Conservation (phyloP, 2,797 vertebrate genomes). For the Distichodus sexfasciatus region DNA sequence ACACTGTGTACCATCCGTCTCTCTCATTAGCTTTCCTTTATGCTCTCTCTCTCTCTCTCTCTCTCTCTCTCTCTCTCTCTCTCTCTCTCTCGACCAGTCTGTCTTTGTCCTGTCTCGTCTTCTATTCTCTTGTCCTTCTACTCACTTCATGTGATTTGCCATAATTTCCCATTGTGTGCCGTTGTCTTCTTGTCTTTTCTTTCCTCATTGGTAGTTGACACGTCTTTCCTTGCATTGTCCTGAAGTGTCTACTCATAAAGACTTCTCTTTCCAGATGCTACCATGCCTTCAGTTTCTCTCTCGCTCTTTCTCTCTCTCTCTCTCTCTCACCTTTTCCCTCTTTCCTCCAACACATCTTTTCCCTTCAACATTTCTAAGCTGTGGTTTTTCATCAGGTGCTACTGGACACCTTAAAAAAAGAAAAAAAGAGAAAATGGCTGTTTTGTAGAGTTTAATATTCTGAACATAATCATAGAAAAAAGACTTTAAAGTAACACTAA, state of each 20-base stretch:
- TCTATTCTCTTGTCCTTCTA: conserved; percentile 36
- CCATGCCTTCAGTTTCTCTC: conserved; percentile 55
- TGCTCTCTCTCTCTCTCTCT: conserved; percentile 20
- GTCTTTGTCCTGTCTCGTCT: conserved; percentile 54
- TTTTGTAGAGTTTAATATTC: conserved; percentile 28
- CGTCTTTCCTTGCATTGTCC: conserved; percentile 40
- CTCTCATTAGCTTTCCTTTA: conserved; percentile 40
- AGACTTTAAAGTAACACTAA: conserved; percentile 54
- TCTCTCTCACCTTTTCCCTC: conserved; percentile 75
- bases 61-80: neutral
- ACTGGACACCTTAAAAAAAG: conserved; percentile 40
- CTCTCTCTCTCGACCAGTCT: conserved; percentile 37
- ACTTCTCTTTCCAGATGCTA: conserved; percentile 25
- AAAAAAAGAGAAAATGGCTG: conserved; percentile 42
- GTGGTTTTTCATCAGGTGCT: conserved; percentile 53
- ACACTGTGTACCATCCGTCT: conserved; percentile 63
- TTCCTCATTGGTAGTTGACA: neutral
- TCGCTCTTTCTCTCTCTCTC: conserved; percentile 67
- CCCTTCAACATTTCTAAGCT: conserved; percentile 42
- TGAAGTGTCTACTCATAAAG: too few relatives aligned
- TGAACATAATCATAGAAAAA: conserved; percentile 16
- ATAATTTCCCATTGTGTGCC: conserved; percentile 1
- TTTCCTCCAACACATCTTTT: conserved; percentile 41
- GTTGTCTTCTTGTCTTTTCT: neutral
- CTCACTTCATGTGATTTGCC: conserved; percentile 7